Evolutionary conservation across 2,113 vertebrate species (phyloP).

Genomic region (Mus pahari): DNA sequence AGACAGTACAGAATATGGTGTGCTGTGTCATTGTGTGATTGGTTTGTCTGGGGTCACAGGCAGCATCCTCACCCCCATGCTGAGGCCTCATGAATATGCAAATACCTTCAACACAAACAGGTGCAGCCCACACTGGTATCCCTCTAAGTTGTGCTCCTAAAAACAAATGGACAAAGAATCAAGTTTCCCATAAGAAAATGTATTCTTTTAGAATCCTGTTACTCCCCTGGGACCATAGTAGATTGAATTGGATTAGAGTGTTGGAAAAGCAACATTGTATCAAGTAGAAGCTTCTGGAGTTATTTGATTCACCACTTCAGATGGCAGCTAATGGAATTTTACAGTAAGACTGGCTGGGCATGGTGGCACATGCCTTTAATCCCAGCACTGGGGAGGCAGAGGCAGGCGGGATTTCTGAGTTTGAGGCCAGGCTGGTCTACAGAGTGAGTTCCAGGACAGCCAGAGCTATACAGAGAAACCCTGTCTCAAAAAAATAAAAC

Average conservation of each 20-base stretch:
- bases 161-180: slow-evolving; percentile 1
- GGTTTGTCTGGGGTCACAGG: not conserved
- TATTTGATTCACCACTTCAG: slow-evolving; percentile 58
- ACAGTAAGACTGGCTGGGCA: too few relatives aligned
- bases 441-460: too few relatives aligned
- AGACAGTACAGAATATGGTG: not conserved
- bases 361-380: too few relatives aligned
- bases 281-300: slow-evolving; percentile 22
- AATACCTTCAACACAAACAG: not conserved
- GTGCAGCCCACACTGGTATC: not conserved
- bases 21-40: not conserved
- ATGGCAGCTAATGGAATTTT: slow-evolving; percentile 14
- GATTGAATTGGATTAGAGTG: slow-evolving; percentile 11
- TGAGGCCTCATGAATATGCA: not conserved
- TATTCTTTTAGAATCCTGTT: not conserved
- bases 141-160: slow-evolving; percentile 26
- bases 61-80: not conserved
- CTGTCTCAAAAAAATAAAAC: too few relatives aligned
- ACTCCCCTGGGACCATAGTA: not conserved
- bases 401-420: too few relatives aligned
- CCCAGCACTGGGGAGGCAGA: too few relatives aligned
- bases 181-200: slow-evolving; percentile 50
- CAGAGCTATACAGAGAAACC: too few relatives aligned
- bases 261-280: slow-evolving; percentile 26
- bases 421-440: too few relatives aligned